Base-by-base conservation (phyloP, 2,888 invertebrate species). In the Bugulina stolonifera region DNA sequence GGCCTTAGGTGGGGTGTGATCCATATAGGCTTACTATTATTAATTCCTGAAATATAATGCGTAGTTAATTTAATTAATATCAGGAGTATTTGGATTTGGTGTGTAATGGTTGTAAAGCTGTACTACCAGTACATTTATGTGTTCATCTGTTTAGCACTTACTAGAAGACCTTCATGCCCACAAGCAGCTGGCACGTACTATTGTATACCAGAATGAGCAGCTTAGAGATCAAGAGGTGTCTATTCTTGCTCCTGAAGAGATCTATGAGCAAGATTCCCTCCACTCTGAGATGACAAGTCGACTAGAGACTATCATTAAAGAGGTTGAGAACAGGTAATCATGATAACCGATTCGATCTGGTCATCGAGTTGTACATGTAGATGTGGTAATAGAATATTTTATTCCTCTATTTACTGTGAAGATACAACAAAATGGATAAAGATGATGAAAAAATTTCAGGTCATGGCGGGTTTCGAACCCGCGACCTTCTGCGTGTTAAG, bases 231-330 rank as follows among this genome's bases (percentile, higher is more conserved):
- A 93, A 27, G 94, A 93, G 0, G 91, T 92, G 43, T 94, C 95
- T 79, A 91, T 93, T n/a, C 87, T 96, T 3, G 93, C 94, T 1
- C 91, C 92, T 75, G 94, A 94, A 77, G 94, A 95, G 87, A 90
- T 94, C 25, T 70, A 70, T 54, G 70, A 70, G 25, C 70, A 70
- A 54, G 70, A 70, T 29, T 22, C 54, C 5, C 23, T 70, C 2
- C 70, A 70, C 32, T 10, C 52, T 14, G 52, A 70, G 52, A 43
- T 70, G 43, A 43, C 54, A 3, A 43, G 23, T 29, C n/a, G 54
- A 2, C 52, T 70, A 18, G 43, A 27, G 35, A 64, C 22, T 2
- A 27, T 64, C 32, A 32, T 27, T 14, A 64, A 64, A 34, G 64
- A 64, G n/a, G 64, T 64, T 32, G 64, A 64, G 2, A 64, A 27